Evolutionary conservation across 1,140 invertebrate species (phyloP).

Genomic region (Cryptotermes secundus): DNA sequence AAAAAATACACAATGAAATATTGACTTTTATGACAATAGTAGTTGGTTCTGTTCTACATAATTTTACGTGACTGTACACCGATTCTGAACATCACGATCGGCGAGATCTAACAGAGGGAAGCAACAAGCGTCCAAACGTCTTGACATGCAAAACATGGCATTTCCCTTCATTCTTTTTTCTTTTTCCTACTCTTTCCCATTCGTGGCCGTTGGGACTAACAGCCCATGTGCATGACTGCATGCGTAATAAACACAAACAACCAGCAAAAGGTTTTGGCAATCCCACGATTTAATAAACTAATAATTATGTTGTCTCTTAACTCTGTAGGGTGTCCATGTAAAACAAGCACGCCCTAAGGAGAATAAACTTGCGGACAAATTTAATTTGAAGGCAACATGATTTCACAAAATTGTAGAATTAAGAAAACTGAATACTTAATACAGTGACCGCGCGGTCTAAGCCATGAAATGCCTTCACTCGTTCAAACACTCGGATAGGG

Average conservation of each 20-base stretch:
- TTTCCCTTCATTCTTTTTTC: background rate
- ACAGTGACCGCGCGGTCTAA: too few relatives aligned
- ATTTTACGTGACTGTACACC: background rate
- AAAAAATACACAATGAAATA: too few relatives aligned
- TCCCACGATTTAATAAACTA: constrained; percentile 17
- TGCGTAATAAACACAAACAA: background rate
- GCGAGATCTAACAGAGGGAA: background rate
- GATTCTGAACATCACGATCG: background rate
- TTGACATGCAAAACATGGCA: constrained; percentile 19
- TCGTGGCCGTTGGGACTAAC: background rate
- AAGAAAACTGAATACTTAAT: too few relatives aligned
- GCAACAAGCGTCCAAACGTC: background rate
- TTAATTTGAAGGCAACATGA: background rate
- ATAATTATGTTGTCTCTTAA: constrained; percentile 1
- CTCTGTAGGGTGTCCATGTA: background rate
- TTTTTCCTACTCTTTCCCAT: background rate
- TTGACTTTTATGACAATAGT: too few relatives aligned
- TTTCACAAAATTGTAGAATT: background rate
- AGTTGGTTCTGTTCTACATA: background rate
- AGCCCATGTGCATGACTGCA: background rate
- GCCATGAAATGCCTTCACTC: too few relatives aligned
- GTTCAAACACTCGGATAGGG: too few relatives aligned
- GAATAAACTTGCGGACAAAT: background rate
- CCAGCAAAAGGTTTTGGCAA: background rate
- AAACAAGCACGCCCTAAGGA: background rate